Base-by-base conservation (phyloP, 2,888 invertebrate genomes). In the Crioceris asparagi region DNA sequence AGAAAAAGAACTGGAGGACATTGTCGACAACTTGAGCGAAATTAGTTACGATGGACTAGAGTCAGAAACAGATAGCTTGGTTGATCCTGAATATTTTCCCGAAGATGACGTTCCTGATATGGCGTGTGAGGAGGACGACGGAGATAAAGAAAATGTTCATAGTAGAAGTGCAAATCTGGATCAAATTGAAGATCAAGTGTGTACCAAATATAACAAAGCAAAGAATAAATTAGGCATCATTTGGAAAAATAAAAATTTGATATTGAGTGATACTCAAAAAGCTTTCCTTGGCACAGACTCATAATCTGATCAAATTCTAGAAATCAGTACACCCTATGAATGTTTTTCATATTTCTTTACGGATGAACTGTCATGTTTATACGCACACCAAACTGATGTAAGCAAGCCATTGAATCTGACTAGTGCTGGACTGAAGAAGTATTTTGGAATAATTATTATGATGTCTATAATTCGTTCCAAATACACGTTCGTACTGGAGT, bases 331-430 rank as follows among this genome's bases (percentile, higher is more conserved):
- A 17, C 31, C 8, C 6, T 31, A 31, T 31, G 31, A 31, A n/a
- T 31, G 18, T 31, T 31, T 31, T 17, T 31, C 31, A 17, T 31
- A 31, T 17, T 31, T 31, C 16, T 31, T 31, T 31, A 31, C 17
- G 17, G 31, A 31, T 8, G 3, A 31, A n/a, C 31, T 31, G 4
- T 16, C 16, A 31, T 31, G 31, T 18, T 17, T 31, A n/a, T 31
- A 31, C 17, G 17, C 33, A 33, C 33, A 33, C 21, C 23, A 33
- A 33, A 33, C 25, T 23, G 33, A 33, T 15, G 15, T 33, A 25
- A 15, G 15, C 23, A 33, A 33, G 17, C 33, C 33, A 25, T 25
- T 25, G 25, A 3, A 25, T 33, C 15, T 33, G 15, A 33, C 25
- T 33, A 33, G 25, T 11, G 25, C 33, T 15, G 15, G 16, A 33